Evolutionary conservation across 2,113 vertebrate genomes (phyloP).

Genomic region (Syngnathus typhle): DNA sequence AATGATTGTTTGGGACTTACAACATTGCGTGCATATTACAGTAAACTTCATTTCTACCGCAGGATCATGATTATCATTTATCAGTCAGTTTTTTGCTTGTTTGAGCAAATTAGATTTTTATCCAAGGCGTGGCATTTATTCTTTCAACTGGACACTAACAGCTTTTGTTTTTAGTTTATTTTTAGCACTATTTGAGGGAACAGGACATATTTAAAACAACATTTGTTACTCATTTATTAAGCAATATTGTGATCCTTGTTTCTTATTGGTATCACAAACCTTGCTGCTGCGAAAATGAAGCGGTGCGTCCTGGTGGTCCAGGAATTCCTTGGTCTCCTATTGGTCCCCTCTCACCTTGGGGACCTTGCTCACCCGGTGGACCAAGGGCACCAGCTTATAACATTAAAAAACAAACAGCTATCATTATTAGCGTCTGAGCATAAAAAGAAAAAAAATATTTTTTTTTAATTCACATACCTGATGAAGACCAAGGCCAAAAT

Average conservation of each 20-base stretch:
- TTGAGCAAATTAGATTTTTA: no score
- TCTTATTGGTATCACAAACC: conserved; percentile 37
- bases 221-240: background rate
- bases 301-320: conserved; percentile 51
- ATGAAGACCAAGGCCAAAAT: conserved; percentile 2
- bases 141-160: no score
- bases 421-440: background rate
- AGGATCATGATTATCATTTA: no score
- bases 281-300: conserved; percentile 36
- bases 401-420: conserved; percentile 1
- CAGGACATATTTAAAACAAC: background rate
- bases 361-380: conserved; percentile 55
- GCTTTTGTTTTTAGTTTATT: no score
- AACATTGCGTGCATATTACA: no score
- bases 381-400: conserved; percentile 49
- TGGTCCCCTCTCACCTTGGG: conserved; percentile 52
- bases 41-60: no score
- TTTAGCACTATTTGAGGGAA: background rate
- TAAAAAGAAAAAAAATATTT: no score
- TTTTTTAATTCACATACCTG: conserved; percentile 42
- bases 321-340: conserved; percentile 57
- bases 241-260: background rate
- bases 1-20: no score
- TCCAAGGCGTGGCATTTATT: background rate
- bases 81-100: no score